phyloP scores from a whole-genome alignment of 2,113 vertebrate genomes.

The Erythrocercus mccallii region DNA sequence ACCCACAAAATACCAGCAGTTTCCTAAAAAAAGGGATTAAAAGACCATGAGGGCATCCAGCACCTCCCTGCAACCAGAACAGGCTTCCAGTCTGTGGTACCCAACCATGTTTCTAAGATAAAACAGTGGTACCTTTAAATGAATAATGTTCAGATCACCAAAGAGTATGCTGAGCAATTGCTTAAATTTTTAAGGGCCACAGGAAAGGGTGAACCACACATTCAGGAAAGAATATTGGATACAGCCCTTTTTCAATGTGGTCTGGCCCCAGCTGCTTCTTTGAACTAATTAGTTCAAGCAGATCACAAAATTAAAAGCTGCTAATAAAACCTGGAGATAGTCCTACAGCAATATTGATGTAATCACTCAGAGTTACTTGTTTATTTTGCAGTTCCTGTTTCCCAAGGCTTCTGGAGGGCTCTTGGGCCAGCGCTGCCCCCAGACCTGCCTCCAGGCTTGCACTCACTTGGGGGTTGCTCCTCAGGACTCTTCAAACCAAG shows the following conservation, averaged over 20 bases:
- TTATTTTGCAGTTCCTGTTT: background rate
- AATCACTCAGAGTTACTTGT: background rate
- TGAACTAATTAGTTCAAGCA: background rate
- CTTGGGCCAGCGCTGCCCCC: fast-evolving
- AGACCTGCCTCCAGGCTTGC: background rate
- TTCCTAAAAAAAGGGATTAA: background rate
- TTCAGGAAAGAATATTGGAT: background rate
- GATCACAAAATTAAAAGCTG: background rate
- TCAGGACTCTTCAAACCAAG: background rate
- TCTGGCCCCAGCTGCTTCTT: background rate
- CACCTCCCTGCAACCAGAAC: background rate
- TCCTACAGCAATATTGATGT: background rate
- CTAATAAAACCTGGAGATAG: background rate
- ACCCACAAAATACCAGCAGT: background rate
- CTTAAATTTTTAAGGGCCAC: background rate
- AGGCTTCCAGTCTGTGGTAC: background rate
- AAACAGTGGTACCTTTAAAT: background rate
- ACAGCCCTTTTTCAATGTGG: background rate
- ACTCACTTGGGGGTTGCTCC: background rate
- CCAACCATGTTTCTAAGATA: background rate
- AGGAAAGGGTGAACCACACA: background rate
- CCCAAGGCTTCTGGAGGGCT: background rate
- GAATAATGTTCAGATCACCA: background rate
- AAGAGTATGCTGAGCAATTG: background rate
- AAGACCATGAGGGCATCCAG: background rate